A percentile compares a stretch with the other conserved stretches of the same genome.
Conservation (phyloP, 2,797 vertebrate species). For the Apogon hyalosoma region DNA sequence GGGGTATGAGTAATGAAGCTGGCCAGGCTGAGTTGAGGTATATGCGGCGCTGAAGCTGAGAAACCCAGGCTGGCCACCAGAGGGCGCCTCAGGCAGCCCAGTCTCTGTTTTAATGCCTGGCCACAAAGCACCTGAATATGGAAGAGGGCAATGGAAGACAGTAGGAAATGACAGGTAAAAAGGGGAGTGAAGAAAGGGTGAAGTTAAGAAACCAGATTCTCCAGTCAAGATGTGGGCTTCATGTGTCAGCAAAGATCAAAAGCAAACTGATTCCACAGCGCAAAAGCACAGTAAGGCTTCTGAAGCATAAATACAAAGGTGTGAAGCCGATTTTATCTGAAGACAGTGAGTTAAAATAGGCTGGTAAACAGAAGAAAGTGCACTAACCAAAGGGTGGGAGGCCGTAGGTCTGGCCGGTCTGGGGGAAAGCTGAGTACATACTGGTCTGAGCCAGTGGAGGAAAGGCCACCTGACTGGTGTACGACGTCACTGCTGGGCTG, state of each 20-base stretch:
- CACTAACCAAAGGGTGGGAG: constrained; percentile 97
- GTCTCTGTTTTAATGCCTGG: constrained; percentile 98
- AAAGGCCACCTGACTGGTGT: constrained; percentile 89
- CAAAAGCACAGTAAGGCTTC: constrained; percentile 66
- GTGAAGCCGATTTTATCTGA: constrained; percentile 59
- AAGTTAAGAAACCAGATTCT: constrained; percentile 46
- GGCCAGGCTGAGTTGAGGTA: constrained; percentile 93
- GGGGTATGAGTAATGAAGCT: constrained; percentile 97
- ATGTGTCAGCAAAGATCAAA: constrained; percentile 59
- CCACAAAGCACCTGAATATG: constrained; percentile 95
- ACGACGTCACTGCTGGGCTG: constrained; percentile 89
- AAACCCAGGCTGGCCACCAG: constrained; percentile 96
- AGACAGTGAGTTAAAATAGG: constrained; percentile 30
- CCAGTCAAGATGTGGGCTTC: constrained; percentile 47
- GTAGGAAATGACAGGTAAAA: constrained; percentile 53
- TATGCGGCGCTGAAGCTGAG: constrained; percentile 97
- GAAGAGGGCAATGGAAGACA: constrained; percentile 67
- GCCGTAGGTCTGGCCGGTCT: constrained; percentile 93
- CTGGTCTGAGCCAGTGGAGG: constrained; percentile 91
- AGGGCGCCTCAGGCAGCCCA: constrained; percentile 94
- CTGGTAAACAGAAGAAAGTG: not conserved
- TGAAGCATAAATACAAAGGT: constrained; percentile 55
- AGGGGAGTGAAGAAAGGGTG: constrained; percentile 37
- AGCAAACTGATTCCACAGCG: constrained; percentile 54
- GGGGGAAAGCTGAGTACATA: constrained; percentile 93